Base-by-base conservation (phyloP, 2,113 vertebrate genomes). In the Etheostoma spectabile region DNA sequence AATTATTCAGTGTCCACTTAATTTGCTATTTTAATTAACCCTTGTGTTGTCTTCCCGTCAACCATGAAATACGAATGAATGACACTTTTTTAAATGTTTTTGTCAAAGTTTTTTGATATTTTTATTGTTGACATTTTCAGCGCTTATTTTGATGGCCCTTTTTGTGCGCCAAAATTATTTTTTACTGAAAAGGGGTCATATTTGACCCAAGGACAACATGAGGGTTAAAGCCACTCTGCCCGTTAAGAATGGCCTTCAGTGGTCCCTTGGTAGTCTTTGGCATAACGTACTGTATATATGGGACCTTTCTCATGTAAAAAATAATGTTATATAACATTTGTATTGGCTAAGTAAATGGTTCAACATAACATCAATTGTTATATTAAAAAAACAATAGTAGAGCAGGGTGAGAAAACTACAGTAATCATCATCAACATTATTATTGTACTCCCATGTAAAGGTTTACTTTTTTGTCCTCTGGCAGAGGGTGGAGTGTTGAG, bases 11-110 rank as follows among this genome's bases (percentile, higher is more conserved):
- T 79, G 59, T 86, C 48, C 68, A 74, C 76, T 85, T 89, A 52
- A 87, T 90, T 80, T 86, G 33, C 75, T 52, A 21, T 77, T 92
- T 83, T 91, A 87, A 90, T 90, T 83, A 86, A 27, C 27, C 27
- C 27, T 1, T 27, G 27, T n/a, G n/a, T n/a, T n/a, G n/a, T n/a
- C n/a, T n/a, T n/a, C n/a, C n/a, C n/a, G n/a, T 27, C 27, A 27
- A 27, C 27, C 27, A 27, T 27, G 27, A 27, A n/a, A n/a, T n/a
- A n/a, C n/a, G n/a, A n/a, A n/a, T n/a, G n/a, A n/a, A n/a, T n/a
- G n/a, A n/a, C n/a, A n/a, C n/a, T 27, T 27, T 27, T 27, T 27
- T 27, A 1, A 27, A 27, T 27, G 27, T 27, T 27, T 27, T 27
- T 27, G 27, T 3, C 27, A 27, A 27, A 1, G 27, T 27, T 27